Conservation (phyloP, 2,113 vertebrate species). For the Crotalus viridis region DNA sequence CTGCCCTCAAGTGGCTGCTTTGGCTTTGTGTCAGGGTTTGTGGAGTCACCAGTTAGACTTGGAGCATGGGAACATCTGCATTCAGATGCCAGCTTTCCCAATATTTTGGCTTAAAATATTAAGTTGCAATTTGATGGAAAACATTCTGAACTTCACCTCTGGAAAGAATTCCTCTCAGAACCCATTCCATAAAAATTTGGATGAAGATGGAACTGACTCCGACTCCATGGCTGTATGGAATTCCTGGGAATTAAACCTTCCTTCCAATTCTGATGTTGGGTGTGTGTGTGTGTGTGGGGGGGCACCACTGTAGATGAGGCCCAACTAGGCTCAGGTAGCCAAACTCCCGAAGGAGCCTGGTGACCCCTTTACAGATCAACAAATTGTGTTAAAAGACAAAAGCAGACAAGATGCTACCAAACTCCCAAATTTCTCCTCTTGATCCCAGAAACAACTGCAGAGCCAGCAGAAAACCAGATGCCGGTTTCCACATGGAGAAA, state of each 20-base stretch:
- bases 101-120: not conserved
- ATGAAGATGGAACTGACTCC: not conserved
- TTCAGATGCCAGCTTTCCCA: not conserved
- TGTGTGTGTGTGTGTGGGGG: not conserved
- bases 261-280: not conserved
- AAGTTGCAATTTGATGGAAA: not conserved
- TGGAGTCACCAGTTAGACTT: no score
- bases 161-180: not conserved
- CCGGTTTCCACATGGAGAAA: not conserved
- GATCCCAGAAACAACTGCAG: not conserved
- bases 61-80: not conserved
- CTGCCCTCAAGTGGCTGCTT: accelerated
- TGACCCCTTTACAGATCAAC: not conserved
- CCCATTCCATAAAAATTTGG: not conserved
- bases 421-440: not conserved
- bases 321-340: not conserved
- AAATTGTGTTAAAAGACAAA: not conserved
- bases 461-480: not conserved
- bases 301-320: not conserved
- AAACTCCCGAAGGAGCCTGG: not conserved
- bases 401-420: not conserved
- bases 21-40: accelerated
- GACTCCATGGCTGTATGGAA: not conserved
- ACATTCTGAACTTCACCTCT: not conserved
- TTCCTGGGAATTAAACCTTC: not conserved